A percentile compares a stretch with the other conserved stretches of the same genome.
Conservation (phyloP, 1,140 invertebrate genomes). For the Habropoda laboriosa region DNA sequence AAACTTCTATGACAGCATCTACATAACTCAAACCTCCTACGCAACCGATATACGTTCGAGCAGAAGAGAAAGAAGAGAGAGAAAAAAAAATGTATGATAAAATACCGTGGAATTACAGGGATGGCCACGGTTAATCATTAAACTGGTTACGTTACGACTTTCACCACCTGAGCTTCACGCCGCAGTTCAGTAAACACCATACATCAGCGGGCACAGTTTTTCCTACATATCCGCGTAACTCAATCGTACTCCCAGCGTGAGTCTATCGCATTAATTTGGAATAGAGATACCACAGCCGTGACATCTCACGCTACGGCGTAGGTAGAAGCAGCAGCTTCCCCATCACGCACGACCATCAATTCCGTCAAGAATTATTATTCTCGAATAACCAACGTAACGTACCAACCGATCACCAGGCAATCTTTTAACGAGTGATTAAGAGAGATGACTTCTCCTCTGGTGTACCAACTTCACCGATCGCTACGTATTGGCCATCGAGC, state of each 20-base stretch:
- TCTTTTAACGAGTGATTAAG: neutral
- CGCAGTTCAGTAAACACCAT: neutral
- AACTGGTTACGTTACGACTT: neutral
- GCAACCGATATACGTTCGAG: too few relatives aligned
- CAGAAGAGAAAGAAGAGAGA: neutral
- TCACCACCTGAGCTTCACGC: neutral
- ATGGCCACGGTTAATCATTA: neutral
- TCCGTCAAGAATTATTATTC: constrained; percentile 17
- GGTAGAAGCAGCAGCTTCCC: neutral
- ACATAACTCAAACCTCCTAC: too few relatives aligned
- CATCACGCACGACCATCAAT: constrained; percentile 25
- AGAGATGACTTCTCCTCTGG: constrained; percentile 15
- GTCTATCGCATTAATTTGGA: constrained; percentile 28
- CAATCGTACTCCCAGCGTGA: constrained; percentile 18
- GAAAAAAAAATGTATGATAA: neutral
- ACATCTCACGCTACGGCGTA: neutral
- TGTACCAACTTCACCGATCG: neutral
- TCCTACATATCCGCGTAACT: constrained; percentile 16
- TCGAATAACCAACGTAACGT: constrained; percentile 6
- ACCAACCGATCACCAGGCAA: neutral
- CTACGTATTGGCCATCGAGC: too few relatives aligned
- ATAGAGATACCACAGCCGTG: constrained; percentile 8
- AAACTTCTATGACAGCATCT: too few relatives aligned
- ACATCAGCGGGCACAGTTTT: constrained; percentile 22
- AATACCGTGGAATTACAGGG: neutral